Evolutionary conservation across 2,113 vertebrate species (phyloP), one percentile per base, ranked within the genome.

Genomic region (Cettia cetti): DNA sequence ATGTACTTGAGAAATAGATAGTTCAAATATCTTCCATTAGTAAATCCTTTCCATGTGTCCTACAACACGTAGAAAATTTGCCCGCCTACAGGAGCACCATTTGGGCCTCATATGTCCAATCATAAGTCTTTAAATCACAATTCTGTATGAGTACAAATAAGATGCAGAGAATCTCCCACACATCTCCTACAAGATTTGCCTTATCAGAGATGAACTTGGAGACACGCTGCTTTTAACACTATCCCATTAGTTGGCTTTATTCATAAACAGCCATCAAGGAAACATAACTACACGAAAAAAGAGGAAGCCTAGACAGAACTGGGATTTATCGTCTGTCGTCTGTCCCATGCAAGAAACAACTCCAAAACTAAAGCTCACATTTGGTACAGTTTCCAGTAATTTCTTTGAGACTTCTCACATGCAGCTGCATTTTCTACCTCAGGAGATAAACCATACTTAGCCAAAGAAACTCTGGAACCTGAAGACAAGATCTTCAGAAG

Each of bases 41-140:
- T 82, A 86, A 91, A 86, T 75, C 27, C 15, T 95, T 97, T 95
- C 95, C 59, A 63, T 82, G 56, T 90, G 56, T 54, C 64, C 66
- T 92, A 82, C 63, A 95, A 96, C 80, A 90, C 13, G 24, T 15
- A 85, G 4, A 77, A 77, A 63, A 5, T 94, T 66, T 94, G 47
- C 57, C 90, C 96, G 52, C 74, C 54, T 80, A 35, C 39, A 87
- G 4, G 17, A 75, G 81, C 49, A 93, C 87, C 94, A 97, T 78
- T 86, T 96, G 65, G 83, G 84, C 88, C 64, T 97, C 80, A 40
- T 76, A 86, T 96, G 39, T 94, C 90, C 60, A 89, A 80, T 92
- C 74, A 94, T 35, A 65, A 26, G 28, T 80, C 81, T 88, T 96
- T 92, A 95, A 96, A 96, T 93, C 89, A 96, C 56, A 39, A 50